Evolutionary conservation across 2,797 vertebrate species (phyloP), one percentile per base, ranked within the genome.

Genomic region (Nyctalus aviator): DNA sequence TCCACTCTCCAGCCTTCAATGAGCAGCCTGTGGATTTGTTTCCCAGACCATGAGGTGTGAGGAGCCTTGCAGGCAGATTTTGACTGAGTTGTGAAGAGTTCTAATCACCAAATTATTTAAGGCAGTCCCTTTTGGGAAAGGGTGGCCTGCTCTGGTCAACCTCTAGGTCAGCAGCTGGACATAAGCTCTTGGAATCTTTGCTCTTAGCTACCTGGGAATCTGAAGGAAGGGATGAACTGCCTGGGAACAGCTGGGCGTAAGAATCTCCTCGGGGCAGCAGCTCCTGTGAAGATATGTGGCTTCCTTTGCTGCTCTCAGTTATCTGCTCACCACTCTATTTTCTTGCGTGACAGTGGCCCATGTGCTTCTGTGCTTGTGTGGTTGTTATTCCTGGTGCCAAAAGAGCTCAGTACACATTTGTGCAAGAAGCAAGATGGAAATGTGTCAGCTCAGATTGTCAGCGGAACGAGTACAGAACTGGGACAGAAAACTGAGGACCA

Each of bases 251-350:
- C 46, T 32, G 10, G 10, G 8, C 10, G 32, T 12, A 53, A 30
- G 18, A 27, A 35, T 64, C 3, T 8, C 5, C 14, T 11, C 6
- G 32, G 35, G 48, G n/a, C 17, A 8, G 11, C 55, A 41, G 64
- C 20, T 15, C 3, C 0, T 0, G 1, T 35, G 25, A 71, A 53
- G 25, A 32, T 6, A 17, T 8, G 15, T 10, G 21, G 25, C 21
- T 53, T 18, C 41, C 44, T 11, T 12, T 46, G 57, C 2, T 30
- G 59, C 8, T 23, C 37, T 27, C 17, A 0, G 1, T 10, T 46
- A 1, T 23, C 17, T 57, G 7, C 53, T 55, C 2, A 3, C 46
- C 15, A 4, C 25, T 27, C 25, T 32, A 46, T 2, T 5, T 0
- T 27, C 50, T 32, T 8, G 25, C 23, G 8, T 81, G 44, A 53